phyloP scores from a whole-genome alignment of 2,113 vertebrate species.

The Lepisosteus oculatus region DNA sequence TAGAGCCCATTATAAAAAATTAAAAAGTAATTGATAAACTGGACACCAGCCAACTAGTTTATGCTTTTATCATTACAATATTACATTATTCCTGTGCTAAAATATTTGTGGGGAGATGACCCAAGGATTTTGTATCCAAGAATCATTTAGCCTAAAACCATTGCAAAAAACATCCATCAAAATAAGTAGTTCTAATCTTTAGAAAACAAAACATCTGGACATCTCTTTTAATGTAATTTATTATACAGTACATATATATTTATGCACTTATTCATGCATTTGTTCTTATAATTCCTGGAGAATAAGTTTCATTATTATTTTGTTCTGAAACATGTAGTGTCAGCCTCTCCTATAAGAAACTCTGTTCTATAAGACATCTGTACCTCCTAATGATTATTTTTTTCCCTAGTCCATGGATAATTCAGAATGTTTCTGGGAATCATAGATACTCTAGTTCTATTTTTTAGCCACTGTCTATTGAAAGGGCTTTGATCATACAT shows the following conservation, averaged over 20 bases:
- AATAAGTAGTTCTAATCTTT: constrained; percentile 20
- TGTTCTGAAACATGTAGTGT: constrained; percentile 23
- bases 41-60: constrained; percentile 42
- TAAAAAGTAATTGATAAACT: constrained; percentile 44
- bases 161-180: constrained; percentile 24
- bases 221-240: constrained; percentile 26
- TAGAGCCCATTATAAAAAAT: constrained; percentile 40
- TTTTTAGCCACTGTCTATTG: background rate
- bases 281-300: constrained; percentile 35
- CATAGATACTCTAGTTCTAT: background rate
- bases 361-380: no score
- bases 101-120: constrained; percentile 47
- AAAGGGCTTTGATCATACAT: constrained; percentile 9
- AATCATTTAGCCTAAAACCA: constrained; percentile 37
- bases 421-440: background rate
- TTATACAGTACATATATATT: constrained; percentile 36
- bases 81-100: constrained; percentile 33
- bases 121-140: constrained; percentile 39
- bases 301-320: background rate
- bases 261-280: constrained; percentile 43
- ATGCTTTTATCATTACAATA: constrained; percentile 39
- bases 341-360: no score
- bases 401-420: no score
- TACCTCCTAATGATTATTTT: no score
- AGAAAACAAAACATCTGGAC: constrained; percentile 41